These are phyloP conservation scores for Timandra comae DNA, from an alignment of 2,888 invertebrate genomes.

Conservation along the genomic window DNA sequence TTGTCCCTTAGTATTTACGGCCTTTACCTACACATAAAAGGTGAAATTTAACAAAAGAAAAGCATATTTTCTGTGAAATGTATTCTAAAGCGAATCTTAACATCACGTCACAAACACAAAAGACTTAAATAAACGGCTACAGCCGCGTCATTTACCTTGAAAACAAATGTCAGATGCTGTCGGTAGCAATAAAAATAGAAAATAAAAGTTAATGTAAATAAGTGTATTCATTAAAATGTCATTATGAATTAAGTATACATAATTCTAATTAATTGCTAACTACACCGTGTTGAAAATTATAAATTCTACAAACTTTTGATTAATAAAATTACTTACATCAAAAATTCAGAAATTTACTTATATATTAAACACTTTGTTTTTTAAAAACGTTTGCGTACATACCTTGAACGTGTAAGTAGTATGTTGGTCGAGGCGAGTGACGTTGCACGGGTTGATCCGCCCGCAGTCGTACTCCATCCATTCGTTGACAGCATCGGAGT, in stretches of 20 bases:
- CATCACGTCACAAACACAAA: constrained; percentile 36
- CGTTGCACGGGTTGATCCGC: constrained; percentile 90
- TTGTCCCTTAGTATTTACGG: constrained; percentile 90
- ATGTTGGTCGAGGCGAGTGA: constrained; percentile 90
- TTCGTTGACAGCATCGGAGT: constrained; percentile 71
- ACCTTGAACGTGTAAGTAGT: constrained; percentile 92
- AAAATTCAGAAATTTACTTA: no score
- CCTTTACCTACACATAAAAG: constrained; percentile 79
- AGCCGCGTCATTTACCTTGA: constrained; percentile 64
- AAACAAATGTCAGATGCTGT: constrained; percentile 72
- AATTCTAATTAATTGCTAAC: no score
- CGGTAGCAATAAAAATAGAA: constrained; percentile 66
- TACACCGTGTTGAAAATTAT: no score
- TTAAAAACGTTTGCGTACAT: no score
- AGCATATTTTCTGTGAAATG: constrained; percentile 12
- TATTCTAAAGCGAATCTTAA: constrained; percentile 15
- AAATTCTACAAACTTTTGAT: no score
- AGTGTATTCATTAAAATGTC: constrained; percentile 12
- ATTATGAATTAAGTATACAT: constrained; percentile 4
- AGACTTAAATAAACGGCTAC: constrained; percentile 31
- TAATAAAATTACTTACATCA: no score
- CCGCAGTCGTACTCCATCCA: constrained; percentile 93
- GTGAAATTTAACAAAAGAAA: no score
- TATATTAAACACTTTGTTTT: no score
- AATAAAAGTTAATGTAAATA: constrained; percentile 46